A percentile compares a stretch with the other conserved stretches of the same genome.
Conservation (phyloP, 1,140 invertebrate genomes). For the Homarus americanus region DNA sequence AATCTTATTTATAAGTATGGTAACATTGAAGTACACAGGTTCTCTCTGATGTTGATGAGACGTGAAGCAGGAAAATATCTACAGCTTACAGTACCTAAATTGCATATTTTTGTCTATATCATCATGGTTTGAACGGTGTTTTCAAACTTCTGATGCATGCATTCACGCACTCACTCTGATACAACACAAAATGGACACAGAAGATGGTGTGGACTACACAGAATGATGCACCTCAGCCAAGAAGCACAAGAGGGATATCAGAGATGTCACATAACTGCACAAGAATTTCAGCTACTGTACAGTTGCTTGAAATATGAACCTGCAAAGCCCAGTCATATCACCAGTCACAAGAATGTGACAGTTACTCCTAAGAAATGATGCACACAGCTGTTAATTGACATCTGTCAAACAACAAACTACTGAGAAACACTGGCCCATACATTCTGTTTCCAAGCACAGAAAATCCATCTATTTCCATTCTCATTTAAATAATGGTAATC, state of each 20-base stretch:
- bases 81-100: conserved; percentile 68
- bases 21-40: conserved; percentile 58
- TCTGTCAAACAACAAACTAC: conserved; percentile 21
- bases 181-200: conserved; percentile 60
- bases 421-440: conserved; percentile 42
- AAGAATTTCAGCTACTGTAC: conserved; percentile 42
- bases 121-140: conserved; percentile 43
- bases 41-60: conserved; percentile 56
- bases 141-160: conserved; percentile 39
- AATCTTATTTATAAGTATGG: conserved; percentile 50
- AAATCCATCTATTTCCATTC: conserved; percentile 21
- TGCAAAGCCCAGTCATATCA: conserved; percentile 48
- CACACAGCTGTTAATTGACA: conserved; percentile 15
- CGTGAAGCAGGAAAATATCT: conserved; percentile 69
- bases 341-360: conserved; percentile 45
- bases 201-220: conserved; percentile 59
- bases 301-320: conserved; percentile 42
- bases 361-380: conserved; percentile 47
- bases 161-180: conserved; percentile 46
- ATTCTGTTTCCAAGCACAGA: background rate
- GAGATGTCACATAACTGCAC: conserved; percentile 41
- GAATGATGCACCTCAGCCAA: conserved; percentile 48
- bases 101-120: conserved; percentile 65
- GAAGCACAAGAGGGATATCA: conserved; percentile 52
- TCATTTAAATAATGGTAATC: background rate